Evolutionary conservation across 2,797 vertebrate species (phyloP).

Genomic region (Cottoperca gobio): DNA sequence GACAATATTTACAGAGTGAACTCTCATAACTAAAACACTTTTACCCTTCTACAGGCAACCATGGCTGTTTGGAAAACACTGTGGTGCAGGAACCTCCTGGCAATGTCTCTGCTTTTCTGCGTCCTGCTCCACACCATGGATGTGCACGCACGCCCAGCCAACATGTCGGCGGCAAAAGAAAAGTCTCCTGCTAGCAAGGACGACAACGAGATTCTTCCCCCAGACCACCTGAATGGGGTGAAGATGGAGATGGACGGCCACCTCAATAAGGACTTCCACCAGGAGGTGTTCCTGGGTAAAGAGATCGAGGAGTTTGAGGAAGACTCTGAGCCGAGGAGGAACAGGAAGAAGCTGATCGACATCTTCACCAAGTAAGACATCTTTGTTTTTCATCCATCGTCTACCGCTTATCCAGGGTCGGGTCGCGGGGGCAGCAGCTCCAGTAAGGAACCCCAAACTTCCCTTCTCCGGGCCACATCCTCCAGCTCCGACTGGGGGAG

Average conservation of each 20-base stretch:
- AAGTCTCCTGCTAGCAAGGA: constrained; percentile 82
- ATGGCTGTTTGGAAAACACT: constrained; percentile 78
- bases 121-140: constrained; percentile 79
- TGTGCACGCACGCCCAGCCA: constrained; percentile 90
- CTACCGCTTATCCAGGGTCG: too few relatives aligned
- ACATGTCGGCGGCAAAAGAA: constrained; percentile 89
- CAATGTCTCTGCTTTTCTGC: constrained; percentile 80
- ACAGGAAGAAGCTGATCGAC: constrained; percentile 91
- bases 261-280: constrained; percentile 96
- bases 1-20: neutral
- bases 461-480: too few relatives aligned
- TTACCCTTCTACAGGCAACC: constrained; percentile 9
- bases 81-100: constrained; percentile 74
- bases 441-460: too few relatives aligned
- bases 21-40: neutral
- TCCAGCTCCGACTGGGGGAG: too few relatives aligned
- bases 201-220: constrained; percentile 93
- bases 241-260: constrained; percentile 96
- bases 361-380: constrained; percentile 93
- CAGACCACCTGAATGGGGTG: constrained; percentile 94
- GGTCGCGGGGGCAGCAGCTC: too few relatives aligned
- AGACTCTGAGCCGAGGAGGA: constrained; percentile 91
- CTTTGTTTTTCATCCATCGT: too few relatives aligned
- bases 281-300: constrained; percentile 96
- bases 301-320: constrained; percentile 95